Percentiles rank a stretch among this genome's conserved stretches.
Conservation (phyloP, 2,888 invertebrate genomes). For the Thera britannica region DNA sequence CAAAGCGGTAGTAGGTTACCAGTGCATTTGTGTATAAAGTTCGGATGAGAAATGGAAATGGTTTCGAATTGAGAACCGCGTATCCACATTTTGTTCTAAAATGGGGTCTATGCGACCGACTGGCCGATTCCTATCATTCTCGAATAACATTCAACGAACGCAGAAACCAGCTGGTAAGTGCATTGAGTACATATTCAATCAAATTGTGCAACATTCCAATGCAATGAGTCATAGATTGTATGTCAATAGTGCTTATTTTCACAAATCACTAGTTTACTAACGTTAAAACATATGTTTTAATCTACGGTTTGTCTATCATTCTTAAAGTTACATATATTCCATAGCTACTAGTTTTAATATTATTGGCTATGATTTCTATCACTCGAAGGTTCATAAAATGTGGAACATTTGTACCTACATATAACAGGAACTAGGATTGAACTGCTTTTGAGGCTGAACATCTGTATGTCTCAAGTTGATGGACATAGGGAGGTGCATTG, state of each 20-base stretch:
- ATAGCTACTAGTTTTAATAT: too few relatives aligned
- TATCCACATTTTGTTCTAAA: constrained; percentile 47
- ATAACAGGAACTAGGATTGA: too few relatives aligned
- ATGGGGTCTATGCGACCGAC: constrained; percentile 87
- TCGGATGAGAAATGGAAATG: constrained; percentile 54
- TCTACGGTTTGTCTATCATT: neutral
- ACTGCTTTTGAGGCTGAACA: too few relatives aligned
- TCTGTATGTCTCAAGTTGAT: too few relatives aligned
- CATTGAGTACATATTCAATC: constrained; percentile 26
- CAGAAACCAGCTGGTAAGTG: constrained; percentile 82
- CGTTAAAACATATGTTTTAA: neutral
- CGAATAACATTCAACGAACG: constrained; percentile 85
- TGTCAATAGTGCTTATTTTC: constrained; percentile 6
- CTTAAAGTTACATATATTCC: neutral
- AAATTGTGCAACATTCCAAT: constrained; percentile 51
- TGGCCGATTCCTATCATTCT: constrained; percentile 85
- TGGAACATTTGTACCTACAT: too few relatives aligned
- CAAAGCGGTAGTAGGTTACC: constrained; percentile 39
- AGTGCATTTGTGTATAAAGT: constrained; percentile 40
- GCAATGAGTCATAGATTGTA: constrained; percentile 57
- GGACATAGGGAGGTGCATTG: too few relatives aligned
- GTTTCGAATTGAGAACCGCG: constrained; percentile 55
- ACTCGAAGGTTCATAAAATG: too few relatives aligned
- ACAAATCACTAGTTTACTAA: neutral
- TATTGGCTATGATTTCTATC: too few relatives aligned